Percentiles rank a stretch among this genome's conserved stretches.
These are phyloP conservation scores for Acropternis orthonyx DNA, from an alignment of 2,797 vertebrate species.

Conservation along the genomic window DNA sequence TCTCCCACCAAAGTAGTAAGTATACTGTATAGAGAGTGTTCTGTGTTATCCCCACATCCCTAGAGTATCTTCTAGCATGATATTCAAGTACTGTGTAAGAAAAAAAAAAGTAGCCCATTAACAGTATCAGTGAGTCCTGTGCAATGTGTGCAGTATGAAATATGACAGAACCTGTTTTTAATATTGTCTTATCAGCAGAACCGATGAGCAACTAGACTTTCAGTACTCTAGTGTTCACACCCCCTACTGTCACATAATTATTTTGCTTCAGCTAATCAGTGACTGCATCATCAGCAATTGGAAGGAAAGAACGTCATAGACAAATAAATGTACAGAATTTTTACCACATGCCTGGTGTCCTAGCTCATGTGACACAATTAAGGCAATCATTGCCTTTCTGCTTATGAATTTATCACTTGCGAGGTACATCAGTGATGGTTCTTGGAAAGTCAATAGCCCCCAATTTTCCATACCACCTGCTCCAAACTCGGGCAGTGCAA, in stretches of 20 bases:
- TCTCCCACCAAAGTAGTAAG: neutral
- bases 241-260: neutral
- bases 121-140: neutral
- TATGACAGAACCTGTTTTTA: neutral
- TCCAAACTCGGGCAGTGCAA: slow-evolving; percentile 75
- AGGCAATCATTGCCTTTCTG: slow-evolving; percentile 50
- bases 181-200: neutral
- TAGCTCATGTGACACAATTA: slow-evolving; percentile 76
- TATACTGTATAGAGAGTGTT: neutral
- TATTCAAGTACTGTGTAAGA: neutral
- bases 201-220: neutral
- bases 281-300: neutral
- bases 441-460: slow-evolving; percentile 77
- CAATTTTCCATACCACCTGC: slow-evolving; percentile 80
- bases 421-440: slow-evolving; percentile 61
- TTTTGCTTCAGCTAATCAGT: neutral
- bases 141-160: neutral
- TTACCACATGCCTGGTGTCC: slow-evolving; percentile 83
- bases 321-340: slow-evolving; percentile 42
- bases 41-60: neutral
- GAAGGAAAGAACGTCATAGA: neutral
- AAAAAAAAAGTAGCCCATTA: neutral
- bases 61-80: neutral
- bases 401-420: slow-evolving; percentile 45
- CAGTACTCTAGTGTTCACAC: neutral